Evolutionary conservation across 2,888 invertebrate species (phyloP).

Genomic region (Formica aserva): DNA sequence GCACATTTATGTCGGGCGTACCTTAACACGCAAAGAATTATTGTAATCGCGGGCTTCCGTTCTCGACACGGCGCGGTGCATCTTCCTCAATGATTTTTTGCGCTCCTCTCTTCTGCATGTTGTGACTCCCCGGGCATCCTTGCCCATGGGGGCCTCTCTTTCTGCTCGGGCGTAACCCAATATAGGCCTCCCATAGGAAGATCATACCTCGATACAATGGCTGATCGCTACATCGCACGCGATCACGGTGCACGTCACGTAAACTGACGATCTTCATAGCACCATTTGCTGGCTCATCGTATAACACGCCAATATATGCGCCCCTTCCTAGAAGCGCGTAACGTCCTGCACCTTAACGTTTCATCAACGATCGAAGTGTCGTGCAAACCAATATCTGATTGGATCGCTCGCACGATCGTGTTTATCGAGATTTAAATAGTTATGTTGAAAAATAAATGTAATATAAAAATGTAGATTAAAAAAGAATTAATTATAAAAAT

Average conservation of each 20-base stretch:
- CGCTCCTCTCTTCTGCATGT: constrained; percentile 45
- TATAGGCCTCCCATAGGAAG: constrained; percentile 83
- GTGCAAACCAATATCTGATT: background rate
- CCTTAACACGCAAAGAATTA: constrained; percentile 59
- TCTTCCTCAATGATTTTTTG: constrained; percentile 45
- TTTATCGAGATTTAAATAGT: background rate
- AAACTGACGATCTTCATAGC: constrained; percentile 83
- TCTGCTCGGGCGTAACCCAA: constrained; percentile 80
- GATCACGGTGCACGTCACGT: constrained; percentile 84
- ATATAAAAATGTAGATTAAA: background rate
- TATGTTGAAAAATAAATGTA: background rate
- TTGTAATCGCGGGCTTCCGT: constrained; percentile 75
- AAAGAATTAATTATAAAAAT: background rate
- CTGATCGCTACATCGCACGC: constrained; percentile 85
- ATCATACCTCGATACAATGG: constrained; percentile 84
- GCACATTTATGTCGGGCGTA: constrained; percentile 11
- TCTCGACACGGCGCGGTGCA: constrained; percentile 24
- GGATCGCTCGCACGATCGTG: background rate
- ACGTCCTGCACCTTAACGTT: constrained; percentile 49
- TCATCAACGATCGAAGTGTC: constrained; percentile 41
- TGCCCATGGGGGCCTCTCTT: constrained; percentile 61
- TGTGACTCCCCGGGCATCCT: constrained; percentile 48
- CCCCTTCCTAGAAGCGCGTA: constrained; percentile 54
- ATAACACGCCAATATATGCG: constrained; percentile 66
- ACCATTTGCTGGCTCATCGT: constrained; percentile 77